Percentiles rank a stretch among this genome's conserved stretches.
Conservation (phyloP, 2,888 invertebrate genomes). For the Bombylius discolor region DNA sequence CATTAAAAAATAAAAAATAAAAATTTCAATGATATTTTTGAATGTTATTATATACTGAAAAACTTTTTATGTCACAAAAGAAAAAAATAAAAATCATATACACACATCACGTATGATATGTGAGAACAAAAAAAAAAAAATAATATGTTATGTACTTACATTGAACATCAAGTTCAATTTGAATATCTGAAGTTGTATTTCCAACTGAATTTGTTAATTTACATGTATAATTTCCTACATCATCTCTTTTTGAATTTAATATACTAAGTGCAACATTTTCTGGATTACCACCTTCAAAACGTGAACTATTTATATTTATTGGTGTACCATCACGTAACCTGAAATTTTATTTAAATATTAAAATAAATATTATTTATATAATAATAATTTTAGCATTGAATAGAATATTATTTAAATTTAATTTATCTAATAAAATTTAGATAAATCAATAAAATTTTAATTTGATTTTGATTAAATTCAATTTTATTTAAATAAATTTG, state of each 20-base stretch:
- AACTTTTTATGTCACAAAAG: no score
- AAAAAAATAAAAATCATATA: no score
- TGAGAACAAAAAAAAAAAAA: background rate
- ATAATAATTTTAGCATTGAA: no score
- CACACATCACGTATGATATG: background rate
- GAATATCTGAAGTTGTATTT: conserved; percentile 56
- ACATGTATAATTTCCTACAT: conserved; percentile 78
- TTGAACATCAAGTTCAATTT: conserved; percentile 62
- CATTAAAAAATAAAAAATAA: no score
- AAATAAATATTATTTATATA: no score
- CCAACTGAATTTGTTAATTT: conserved; percentile 68
- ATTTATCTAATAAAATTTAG: no score
- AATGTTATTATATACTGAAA: background rate
- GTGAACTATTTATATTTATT: conserved; percentile 45
- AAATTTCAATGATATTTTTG: no score
- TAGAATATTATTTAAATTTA: no score
- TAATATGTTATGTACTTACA: conserved; percentile 49
- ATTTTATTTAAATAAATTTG: no score
- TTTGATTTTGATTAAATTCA: no score
- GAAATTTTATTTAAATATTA: conserved; percentile 10
- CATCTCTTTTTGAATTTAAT: conserved; percentile 57
- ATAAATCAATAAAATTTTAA: no score
- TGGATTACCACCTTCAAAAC: conserved; percentile 63
- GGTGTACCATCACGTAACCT: conserved; percentile 59
- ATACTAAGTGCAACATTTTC: conserved; percentile 67